Percentiles rank a stretch among this genome's conserved stretches.
Evolutionary conservation across 30 jellyfish, hydroid and myxozoan species (phyloP).

Genomic region (Cassiopea xamachana): DNA sequence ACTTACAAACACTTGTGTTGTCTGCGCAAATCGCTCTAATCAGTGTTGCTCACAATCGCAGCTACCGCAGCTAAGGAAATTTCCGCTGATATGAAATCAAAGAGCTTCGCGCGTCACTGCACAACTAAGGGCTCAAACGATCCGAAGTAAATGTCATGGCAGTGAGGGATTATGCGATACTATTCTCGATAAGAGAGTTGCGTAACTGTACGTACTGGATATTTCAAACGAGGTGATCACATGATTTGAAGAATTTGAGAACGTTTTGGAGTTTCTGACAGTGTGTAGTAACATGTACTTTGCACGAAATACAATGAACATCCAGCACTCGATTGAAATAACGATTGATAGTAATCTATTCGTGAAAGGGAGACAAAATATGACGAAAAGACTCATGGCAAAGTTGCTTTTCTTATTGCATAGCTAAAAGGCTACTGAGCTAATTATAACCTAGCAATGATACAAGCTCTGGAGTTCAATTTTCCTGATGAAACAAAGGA

Average conservation of each 20-base stretch:
- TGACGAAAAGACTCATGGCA: no score
- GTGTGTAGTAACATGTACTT: no score
- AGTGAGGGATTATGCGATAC: not conserved
- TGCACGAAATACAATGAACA: no score
- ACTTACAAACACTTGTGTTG: conserved; percentile 58
- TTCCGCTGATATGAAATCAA: conserved; percentile 57
- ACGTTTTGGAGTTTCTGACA: no score
- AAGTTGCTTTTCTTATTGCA: no score
- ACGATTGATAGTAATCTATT: no score
- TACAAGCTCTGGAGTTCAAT: no score
- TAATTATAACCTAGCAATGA: no score
- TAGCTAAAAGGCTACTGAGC: no score
- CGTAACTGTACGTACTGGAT: not conserved
- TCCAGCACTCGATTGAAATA: no score
- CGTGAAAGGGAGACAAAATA: no score
- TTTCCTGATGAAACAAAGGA: no score
- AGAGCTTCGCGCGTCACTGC: conserved; percentile 73
- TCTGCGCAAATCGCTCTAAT: conserved; percentile 61
- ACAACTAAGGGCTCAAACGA: conserved; percentile 30
- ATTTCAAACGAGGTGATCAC: not conserved
- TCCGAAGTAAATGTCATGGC: conserved; percentile 28
- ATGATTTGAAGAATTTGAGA: not conserved
- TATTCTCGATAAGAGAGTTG: not conserved
- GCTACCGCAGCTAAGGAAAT: conserved; percentile 66
- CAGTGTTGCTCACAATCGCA: conserved; percentile 69